Conservation (phyloP, 2,113 vertebrate genomes). For the Galeopterus variegatus region DNA sequence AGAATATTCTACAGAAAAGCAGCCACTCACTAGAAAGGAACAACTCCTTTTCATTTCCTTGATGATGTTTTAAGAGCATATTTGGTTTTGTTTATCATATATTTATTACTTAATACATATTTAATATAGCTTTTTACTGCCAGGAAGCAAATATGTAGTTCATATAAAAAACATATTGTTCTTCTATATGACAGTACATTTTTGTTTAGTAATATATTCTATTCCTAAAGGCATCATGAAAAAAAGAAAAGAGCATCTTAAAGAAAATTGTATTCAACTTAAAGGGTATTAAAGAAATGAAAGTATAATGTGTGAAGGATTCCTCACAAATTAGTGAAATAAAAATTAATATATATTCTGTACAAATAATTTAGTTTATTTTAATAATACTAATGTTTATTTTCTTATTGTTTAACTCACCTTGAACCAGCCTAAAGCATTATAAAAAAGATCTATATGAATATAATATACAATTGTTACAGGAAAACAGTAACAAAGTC, state of each 20-base stretch:
- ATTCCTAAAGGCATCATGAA: neutral
- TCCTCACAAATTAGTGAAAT: neutral
- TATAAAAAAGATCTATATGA: neutral
- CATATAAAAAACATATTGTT: neutral
- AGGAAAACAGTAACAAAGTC: neutral
- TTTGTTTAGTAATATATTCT: neutral
- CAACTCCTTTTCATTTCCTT: neutral
- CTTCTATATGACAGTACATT: neutral
- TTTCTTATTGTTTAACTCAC: neutral
- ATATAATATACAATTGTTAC: neutral
- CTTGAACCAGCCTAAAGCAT: neutral
- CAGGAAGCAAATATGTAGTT: neutral
- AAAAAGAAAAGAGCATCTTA: neutral
- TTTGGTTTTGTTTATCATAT: neutral
- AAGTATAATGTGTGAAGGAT: neutral
- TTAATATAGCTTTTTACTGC: neutral
- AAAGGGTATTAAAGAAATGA: neutral
- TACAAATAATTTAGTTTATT: neutral
- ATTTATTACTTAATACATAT: neutral
- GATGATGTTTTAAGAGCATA: neutral
- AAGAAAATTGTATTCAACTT: neutral
- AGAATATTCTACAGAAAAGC: neutral
- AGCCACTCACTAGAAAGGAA: neutral
- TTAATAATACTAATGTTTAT: neutral
- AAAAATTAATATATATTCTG: neutral